Conservation (phyloP, 2,113 vertebrate species). For the Speoplatyrhinus poulsoni region DNA sequence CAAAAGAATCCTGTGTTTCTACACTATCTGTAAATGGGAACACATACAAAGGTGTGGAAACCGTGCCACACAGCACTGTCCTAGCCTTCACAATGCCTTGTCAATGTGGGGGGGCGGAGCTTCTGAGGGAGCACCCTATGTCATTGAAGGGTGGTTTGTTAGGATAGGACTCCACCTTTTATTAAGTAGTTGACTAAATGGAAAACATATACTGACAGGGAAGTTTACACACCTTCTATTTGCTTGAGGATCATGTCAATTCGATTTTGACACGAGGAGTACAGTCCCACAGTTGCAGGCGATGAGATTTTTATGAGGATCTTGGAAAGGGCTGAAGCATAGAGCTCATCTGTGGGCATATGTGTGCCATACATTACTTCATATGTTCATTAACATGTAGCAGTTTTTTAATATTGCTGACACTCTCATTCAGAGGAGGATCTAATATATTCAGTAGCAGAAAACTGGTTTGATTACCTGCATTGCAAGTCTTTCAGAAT, state of each 20-base stretch:
- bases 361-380: neutral
- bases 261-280: conserved; percentile 77
- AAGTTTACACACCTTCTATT: conserved; percentile 68
- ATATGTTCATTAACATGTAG: neutral
- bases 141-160: too few relatives aligned
- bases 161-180: too few relatives aligned
- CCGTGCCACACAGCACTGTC: too few relatives aligned
- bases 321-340: conserved; percentile 78
- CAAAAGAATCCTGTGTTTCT: too few relatives aligned
- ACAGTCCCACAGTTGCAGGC: conserved; percentile 82
- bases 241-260: conserved; percentile 69
- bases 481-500: neutral
- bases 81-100: too few relatives aligned
- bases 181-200: neutral
- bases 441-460: too few relatives aligned
- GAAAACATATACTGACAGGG: neutral
- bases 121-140: too few relatives aligned
- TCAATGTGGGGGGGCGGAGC: too few relatives aligned
- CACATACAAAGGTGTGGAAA: too few relatives aligned
- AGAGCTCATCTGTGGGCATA: conserved; percentile 69
- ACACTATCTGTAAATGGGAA: too few relatives aligned
- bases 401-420: too few relatives aligned
- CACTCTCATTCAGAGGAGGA: too few relatives aligned
- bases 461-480: neutral
- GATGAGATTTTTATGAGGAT: conserved; percentile 74